Conservation (phyloP, 2,113 vertebrate species). For the Artemisiospiza belli region DNA sequence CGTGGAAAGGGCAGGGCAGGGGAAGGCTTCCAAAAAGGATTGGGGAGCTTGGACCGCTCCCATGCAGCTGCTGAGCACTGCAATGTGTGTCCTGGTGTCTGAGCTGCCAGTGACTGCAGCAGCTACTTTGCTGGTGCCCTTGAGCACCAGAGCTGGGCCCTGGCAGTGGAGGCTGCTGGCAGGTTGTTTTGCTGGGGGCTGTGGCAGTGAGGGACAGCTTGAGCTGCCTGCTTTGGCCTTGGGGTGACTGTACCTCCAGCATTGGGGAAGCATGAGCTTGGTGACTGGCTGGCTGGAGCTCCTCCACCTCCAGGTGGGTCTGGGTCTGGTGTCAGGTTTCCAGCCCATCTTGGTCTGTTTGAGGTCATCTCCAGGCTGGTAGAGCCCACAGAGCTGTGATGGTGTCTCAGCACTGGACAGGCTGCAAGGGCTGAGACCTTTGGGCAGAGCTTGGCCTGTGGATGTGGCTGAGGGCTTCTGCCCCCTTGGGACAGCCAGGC, state of each 20-base stretch:
- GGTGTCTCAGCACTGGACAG: neutral
- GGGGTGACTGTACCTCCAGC: neutral
- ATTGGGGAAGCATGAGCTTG: neutral
- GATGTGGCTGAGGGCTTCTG: neutral
- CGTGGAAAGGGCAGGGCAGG: fast-evolving
- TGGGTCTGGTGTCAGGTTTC: neutral
- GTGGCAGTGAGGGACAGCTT: neutral
- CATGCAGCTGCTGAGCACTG: fast-evolving
- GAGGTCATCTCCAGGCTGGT: neutral
- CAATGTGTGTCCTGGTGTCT: fast-evolving
- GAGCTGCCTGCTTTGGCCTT: neutral
- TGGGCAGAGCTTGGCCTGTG: neutral
- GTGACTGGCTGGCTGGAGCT: neutral
- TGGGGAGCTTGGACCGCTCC: too few relatives aligned
- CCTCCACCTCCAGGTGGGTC: neutral
- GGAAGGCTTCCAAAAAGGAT: neutral
- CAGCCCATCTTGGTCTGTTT: neutral
- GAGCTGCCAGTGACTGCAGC: neutral
- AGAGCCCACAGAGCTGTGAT: fast-evolving
- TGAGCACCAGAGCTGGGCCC: neutral
- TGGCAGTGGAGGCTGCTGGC: neutral
- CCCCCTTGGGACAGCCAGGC: neutral
- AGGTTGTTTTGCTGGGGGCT: neutral
- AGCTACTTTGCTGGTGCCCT: neutral
- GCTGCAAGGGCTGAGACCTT: neutral